A percentile compares a stretch with the other conserved stretches of the same genome.
phyloP scores from a whole-genome alignment of 2,797 vertebrate genomes.

The Eleutherodactylus coqui region DNA sequence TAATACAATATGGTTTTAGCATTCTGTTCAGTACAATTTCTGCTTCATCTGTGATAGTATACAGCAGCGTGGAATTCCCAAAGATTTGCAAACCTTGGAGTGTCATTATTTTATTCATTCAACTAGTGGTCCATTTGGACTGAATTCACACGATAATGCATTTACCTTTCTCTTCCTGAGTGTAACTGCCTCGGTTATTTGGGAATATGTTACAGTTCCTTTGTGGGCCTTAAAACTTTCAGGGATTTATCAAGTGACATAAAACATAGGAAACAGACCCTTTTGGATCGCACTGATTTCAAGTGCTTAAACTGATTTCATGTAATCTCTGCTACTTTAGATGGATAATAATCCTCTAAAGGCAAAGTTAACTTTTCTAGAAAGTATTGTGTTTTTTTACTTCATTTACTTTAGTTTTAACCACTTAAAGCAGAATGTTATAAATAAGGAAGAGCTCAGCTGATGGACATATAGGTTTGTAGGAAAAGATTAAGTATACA shows the following conservation, averaged over 20 bases:
- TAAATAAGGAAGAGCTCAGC: too few species aligned
- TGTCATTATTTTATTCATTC: slow-evolving; percentile 77
- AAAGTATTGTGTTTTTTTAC: neutral
- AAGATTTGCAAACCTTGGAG: slow-evolving; percentile 78
- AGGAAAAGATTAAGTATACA: too few species aligned
- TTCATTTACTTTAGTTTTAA: neutral
- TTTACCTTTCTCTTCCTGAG: slow-evolving; percentile 42
- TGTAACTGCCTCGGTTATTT: slow-evolving; percentile 38
- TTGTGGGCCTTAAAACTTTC: slow-evolving; percentile 21
- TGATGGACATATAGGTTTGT: too few species aligned
- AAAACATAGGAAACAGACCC: neutral
- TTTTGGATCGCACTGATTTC: slow-evolving; percentile 23
- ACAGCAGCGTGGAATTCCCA: slow-evolving; percentile 77
- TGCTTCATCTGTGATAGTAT: slow-evolving; percentile 76
- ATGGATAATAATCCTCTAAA: neutral
- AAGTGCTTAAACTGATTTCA: slow-evolving; percentile 12
- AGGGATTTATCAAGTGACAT: slow-evolving; percentile 40
- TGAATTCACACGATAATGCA: slow-evolving; percentile 64
- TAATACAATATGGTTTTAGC: slow-evolving; percentile 86
- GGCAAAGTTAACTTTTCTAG: neutral
- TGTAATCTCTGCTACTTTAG: slow-evolving; percentile 4
- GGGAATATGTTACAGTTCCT: slow-evolving; percentile 49
- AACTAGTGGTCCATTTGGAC: slow-evolving; percentile 78
- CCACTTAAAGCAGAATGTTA: too few species aligned
- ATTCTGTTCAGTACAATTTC: slow-evolving; percentile 81